A percentile compares a stretch with the other conserved stretches of the same genome.
Evolutionary conservation across 2,797 vertebrate species (phyloP).

Genomic region (Epinephelus coioides): DNA sequence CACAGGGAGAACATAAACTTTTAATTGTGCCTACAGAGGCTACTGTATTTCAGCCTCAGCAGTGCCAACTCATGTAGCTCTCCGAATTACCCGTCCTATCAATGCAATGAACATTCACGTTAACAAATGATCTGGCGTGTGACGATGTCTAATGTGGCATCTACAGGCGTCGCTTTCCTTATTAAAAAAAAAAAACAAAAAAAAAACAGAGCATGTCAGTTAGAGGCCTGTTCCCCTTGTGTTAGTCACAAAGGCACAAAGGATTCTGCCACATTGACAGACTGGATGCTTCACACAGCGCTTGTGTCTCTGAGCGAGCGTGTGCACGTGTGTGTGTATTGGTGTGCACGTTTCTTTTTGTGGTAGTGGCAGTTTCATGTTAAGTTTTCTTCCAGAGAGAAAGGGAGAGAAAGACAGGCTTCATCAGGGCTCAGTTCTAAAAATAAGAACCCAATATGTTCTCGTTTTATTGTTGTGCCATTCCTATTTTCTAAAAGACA

Average conservation of each 20-base stretch:
- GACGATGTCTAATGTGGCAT: constrained; percentile 41
- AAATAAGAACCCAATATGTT: constrained; percentile 70
- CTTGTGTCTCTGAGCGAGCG: constrained; percentile 48
- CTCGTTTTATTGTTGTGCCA: constrained; percentile 65
- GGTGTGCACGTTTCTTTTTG: constrained; percentile 48
- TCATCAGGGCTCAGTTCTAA: constrained; percentile 65
- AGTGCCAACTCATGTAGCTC: constrained; percentile 5
- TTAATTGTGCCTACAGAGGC: constrained; percentile 33
- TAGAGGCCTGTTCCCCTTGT: constrained; percentile 56
- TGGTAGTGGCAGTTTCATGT: constrained; percentile 62
- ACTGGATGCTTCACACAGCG: constrained; percentile 61
- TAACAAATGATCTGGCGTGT: constrained; percentile 22
- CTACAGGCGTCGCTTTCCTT: constrained; percentile 46
- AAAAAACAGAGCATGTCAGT: constrained; percentile 54
- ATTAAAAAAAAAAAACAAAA: not conserved
- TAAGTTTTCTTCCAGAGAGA: constrained; percentile 66
- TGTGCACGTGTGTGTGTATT: constrained; percentile 1
- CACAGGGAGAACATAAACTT: constrained; percentile 23
- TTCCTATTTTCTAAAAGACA: constrained; percentile 66
- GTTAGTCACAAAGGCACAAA: constrained; percentile 72
- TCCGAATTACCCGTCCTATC: constrained; percentile 37
- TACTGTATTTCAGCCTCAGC: constrained; percentile 18
- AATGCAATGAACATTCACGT: constrained; percentile 6
- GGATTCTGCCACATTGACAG: constrained; percentile 71
- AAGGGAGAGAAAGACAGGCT: constrained; percentile 55